Base-by-base conservation (phyloP, 2,888 invertebrate species). In the Gymnocheta viridis region DNA sequence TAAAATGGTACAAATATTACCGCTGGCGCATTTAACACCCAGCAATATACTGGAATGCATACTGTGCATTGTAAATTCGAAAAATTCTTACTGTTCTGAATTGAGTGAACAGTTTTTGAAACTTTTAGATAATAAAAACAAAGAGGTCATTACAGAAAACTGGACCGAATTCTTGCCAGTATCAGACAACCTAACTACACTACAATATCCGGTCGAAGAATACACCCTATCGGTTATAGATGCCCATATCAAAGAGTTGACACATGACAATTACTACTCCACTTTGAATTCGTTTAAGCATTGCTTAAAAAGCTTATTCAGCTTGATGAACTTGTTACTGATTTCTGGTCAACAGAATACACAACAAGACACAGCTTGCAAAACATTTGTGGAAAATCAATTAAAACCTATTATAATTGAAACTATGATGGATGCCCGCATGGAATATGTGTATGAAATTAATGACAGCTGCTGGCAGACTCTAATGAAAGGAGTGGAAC, bases 361-460 rank as follows among this genome's bases (percentile, higher is more conserved):
- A 27, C 56, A 78, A 27, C 69, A 78, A 7, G 62, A 84, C 0
- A 51, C 51, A 5, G 86, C 78, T 2, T 58, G 62, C 19, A 85
- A 85, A 41, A 19, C 82, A 9, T 86, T 88, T 32, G 86, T 91
- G 5, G 89, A 89, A 78, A 85, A 88, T 22, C 89, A 89, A 41
- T 66, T 92, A 12, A 91, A 91, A 76, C 88, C 88, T 0, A 76
- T 91, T 17, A 84, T 92, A 0, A 89, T 92, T 51, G 96, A 97
- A 0, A 94, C 98, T 83, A 94, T 96, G 62, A 93, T 96, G 89
- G 96, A 96, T 91, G 93, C 94, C 32, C 94, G 96, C 49, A 95
- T 95, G n/a, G 96, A 96, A 88, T 95, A 95, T 89, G 91, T 96
- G 9, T 85, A 73, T 29, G 95, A 95, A 74, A 93, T 93, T 87